Evolutionary conservation across 2,888 invertebrate genomes (phyloP), one percentile per base, ranked within the genome.

Genomic region (Smittia aterrima): DNA sequence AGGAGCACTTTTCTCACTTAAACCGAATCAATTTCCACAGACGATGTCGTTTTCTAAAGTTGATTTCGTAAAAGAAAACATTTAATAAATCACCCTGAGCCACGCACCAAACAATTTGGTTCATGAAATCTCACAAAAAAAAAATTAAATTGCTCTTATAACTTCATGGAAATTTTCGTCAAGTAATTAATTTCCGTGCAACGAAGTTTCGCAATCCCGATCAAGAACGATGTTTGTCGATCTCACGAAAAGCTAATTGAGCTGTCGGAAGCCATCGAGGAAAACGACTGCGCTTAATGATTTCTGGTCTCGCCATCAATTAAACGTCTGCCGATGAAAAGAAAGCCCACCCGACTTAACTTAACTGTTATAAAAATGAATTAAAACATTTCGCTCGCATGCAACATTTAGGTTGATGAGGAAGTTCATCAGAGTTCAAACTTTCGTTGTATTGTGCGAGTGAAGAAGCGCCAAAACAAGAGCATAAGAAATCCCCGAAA

Each of bases 241-340:
- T 47, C 11, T 38, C 38, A 38, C 11, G 38, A 38, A 38, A 4
- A 38, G 38, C 38, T 38, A 47, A 47, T 47, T 47, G 16, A 47
- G 11, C 47, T 47, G 47, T 13, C 47, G 47, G 47, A 47, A 47
- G 47, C 47, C 13, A 7, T 47, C 16, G 3, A 47, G 16, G 16
- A 47, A 47, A 47, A 47, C 47, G 16, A 13, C n/a, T 16, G 7
- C 47, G 16, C 16, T 13, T 4, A 47, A 13, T 13, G 13, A 47
- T 47, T 47, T 13, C 47, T 47, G 47, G 47, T 47, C 3, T 38
- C 11, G 4, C 4, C 38, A 38, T 11, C 47, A 16, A 3, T 3
- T 16, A 47, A 47, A 47, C 47, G 47, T 47, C 47, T 47, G 47
- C 47, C 58, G 58, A 58, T n/a, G 3, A 58, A 18, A 47, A 47